Evolutionary conservation across 2,797 vertebrate genomes (phyloP), one percentile per base, ranked within the genome.

Genomic region (Lepilemur ruficaudatus): DNA sequence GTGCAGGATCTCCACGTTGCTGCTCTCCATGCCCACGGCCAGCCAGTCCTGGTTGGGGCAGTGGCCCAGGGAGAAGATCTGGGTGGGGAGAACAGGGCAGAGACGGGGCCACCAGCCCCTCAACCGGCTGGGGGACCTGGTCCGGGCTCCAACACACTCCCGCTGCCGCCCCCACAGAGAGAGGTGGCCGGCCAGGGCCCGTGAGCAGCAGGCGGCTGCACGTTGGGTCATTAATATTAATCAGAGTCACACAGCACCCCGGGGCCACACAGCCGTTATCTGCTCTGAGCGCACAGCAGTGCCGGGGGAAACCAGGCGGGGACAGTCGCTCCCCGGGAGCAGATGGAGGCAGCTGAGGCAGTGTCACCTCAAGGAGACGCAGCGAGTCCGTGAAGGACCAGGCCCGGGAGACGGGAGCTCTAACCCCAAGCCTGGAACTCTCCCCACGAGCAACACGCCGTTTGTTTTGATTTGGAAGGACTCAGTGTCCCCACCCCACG

Each of bases 1-100:
- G 0, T 99, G 99, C 92, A 99, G 98, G 57, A 99, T 98, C 96
- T 99, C 99, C 86, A 99, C 99, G 0, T 98, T 98, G 87, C 99
- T 99, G 98, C 98, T 99, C 97, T 99, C 99, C 99, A 99, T 99
- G 1, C 99, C 99, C 0, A 99, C 99, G 0, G 98, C 99, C 84
- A 99, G 97, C 99, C 99, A 99, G 96, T 99, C 99, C 5, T 99
- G 99, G 0, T 98, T 98, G 25, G 99, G 99, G 87, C 99, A 99
- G 95, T 98, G 99, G 28, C 99, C 99, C 89, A 99, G 95, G 30
- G 99, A 98, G 95, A 99, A 99, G 83, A 99, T 99, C 98, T 99
- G 82, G 55, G 59, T 99, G 82, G 55, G 59, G 2, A 28, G 38
- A 18, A 22, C 5, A 41, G 12, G 48, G 6, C 17, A 46, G 73